phyloP scores from a whole-genome alignment of 2,797 vertebrate genomes.

The Hylomyscus alleni region DNA sequence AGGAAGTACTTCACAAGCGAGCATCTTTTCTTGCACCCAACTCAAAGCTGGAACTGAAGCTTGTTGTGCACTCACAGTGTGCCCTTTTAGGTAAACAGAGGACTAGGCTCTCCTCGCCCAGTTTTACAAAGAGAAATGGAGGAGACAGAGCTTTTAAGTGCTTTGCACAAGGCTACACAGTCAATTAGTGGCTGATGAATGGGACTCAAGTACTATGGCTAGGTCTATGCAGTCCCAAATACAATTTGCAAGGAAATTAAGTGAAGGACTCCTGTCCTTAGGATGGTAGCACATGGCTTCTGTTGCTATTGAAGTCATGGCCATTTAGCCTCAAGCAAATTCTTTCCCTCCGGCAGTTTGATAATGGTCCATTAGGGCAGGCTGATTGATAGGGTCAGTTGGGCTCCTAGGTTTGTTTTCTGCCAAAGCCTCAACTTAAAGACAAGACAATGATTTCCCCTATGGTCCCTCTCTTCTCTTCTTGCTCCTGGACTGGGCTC shows the following conservation, averaged over 20 bases:
- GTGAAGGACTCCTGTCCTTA: constrained; percentile 40
- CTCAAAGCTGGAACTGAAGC: constrained; percentile 45
- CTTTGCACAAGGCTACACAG: constrained; percentile 66
- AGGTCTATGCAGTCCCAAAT: constrained; percentile 55
- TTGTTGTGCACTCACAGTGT: constrained; percentile 48
- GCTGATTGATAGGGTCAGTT: constrained; percentile 25
- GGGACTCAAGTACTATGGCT: constrained; percentile 52
- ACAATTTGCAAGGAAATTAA: constrained; percentile 72
- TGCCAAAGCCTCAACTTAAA: neutral
- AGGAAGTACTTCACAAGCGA: constrained; percentile 44
- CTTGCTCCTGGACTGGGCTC: constrained; percentile 1
- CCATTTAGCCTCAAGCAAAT: constrained; percentile 58
- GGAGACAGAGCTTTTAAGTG: constrained; percentile 60
- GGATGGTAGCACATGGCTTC: constrained; percentile 56
- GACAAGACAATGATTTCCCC: neutral
- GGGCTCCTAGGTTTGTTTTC: constrained; percentile 5
- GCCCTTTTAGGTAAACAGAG: constrained; percentile 69
- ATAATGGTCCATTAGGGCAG: constrained; percentile 29
- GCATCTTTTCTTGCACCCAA: constrained; percentile 17
- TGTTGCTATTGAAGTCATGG: constrained; percentile 59
- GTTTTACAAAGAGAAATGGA: constrained; percentile 64
- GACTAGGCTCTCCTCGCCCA: neutral
- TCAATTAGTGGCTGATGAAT: constrained; percentile 78
- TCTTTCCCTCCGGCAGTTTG: constrained; percentile 41
- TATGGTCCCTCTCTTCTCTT: neutral